Conservation (phyloP, 2,888 invertebrate genomes). For the Volucella zonaria region DNA sequence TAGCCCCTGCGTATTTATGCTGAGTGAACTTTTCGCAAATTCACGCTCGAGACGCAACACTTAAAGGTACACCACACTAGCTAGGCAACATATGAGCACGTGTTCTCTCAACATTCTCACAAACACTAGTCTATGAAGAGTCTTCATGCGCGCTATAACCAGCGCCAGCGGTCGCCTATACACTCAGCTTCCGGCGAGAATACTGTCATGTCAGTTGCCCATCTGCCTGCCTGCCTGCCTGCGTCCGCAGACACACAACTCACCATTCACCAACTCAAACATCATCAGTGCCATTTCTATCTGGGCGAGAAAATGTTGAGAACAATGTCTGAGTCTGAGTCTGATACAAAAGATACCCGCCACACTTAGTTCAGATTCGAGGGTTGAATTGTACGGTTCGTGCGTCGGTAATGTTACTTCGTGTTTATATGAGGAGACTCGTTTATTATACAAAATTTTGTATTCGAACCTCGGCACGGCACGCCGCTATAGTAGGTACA, state of each 20-base stretch:
- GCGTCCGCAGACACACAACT: slow-evolving; percentile 51
- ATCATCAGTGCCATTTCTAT: slow-evolving; percentile 64
- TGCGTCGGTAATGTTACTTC: slow-evolving; percentile 26
- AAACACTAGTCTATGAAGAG: slow-evolving; percentile 43
- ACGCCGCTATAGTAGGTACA: no score
- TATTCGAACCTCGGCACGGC: slow-evolving; percentile 29
- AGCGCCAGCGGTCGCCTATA: slow-evolving; percentile 31
- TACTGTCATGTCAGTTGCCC: slow-evolving; percentile 63
- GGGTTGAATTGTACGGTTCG: slow-evolving; percentile 71
- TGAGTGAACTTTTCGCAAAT: slow-evolving; percentile 12
- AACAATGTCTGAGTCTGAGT: slow-evolving; percentile 32
- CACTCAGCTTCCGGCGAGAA: slow-evolving; percentile 72
- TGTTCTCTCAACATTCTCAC: slow-evolving; percentile 56
- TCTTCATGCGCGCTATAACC: slow-evolving; percentile 44
- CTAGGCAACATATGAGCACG: slow-evolving; percentile 53
- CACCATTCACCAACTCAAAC: slow-evolving; percentile 48
- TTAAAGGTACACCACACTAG: neutral
- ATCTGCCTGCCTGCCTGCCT: slow-evolving; percentile 62
- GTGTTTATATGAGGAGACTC: slow-evolving; percentile 37
- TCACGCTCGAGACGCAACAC: neutral
- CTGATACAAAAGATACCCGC: slow-evolving; percentile 71
- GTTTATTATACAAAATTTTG: slow-evolving; percentile 20
- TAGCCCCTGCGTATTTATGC: neutral
- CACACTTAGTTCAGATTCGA: slow-evolving; percentile 68
- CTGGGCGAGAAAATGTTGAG: slow-evolving; percentile 74